Evolutionary conservation across 1,140 invertebrate species (phyloP), one percentile per base, ranked within the genome.

Genomic region (Eueides isabella): DNA sequence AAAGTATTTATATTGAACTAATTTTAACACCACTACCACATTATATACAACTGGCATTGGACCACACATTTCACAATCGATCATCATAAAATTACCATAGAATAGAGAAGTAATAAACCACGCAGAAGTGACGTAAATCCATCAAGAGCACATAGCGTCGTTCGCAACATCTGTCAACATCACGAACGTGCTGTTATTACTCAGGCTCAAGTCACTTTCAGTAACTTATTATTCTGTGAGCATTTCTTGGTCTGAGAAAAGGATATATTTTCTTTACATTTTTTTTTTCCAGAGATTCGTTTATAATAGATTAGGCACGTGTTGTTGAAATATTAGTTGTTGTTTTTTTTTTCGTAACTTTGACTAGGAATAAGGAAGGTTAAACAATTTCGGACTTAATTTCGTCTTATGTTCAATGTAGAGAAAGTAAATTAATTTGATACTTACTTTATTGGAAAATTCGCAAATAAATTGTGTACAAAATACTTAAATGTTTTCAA

Each of bases 91-190:
- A 55, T 12, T 11, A 26, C 19, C 48, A 55, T 55, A 55, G 48
- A 55, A 26, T 23, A 55, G 1, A 55, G 26, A 55, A 55, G 19
- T 55, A 55, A 55, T 55, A 55, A 55, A 55, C 48, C 23, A 55
- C 48, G 19, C 48, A 55, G 48, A 55, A 55, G 48, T 55, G 48
- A 26, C 48, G 48, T 55, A 55, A 55, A 55, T 55, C 48, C 19
- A 55, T 55, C 48, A 55, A 55, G 12, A 55, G 26, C 48, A 55
- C 48, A 55, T 55, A 7, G 48, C 19, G 41, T 55, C 48, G 48
- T 55, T 55, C 2, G 7, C n/a, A 55, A 55, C 48, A 55, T 55
- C 19, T 55, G 48, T 55, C 48, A 55, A 55, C 48, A 55, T 55
- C 48, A 26, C 48, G 41, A 9, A 55, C 48, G 48, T 55, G 48